These are phyloP conservation scores for Doryteuthis pealeii DNA, from an alignment of 1,140 invertebrate species.

Conservation along the genomic window DNA sequence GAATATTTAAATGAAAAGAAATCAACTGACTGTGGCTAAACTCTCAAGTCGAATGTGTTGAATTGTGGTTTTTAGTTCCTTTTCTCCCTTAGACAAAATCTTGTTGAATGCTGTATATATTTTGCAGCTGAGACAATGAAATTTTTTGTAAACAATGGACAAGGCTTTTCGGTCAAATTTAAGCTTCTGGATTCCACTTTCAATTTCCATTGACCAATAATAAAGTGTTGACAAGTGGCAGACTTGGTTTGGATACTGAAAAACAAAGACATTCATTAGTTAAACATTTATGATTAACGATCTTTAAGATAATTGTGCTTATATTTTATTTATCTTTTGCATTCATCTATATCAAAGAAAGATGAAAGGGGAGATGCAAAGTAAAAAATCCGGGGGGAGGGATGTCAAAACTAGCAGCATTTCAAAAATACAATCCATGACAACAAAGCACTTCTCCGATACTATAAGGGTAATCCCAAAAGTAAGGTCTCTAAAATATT, in stretches of 20 bases:
- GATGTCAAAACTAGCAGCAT: no score
- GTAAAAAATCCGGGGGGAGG: no score
- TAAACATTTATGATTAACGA: no score
- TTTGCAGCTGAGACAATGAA: neutral
- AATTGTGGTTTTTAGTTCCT: neutral
- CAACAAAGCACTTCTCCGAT: no score
- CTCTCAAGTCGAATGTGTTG: neutral
- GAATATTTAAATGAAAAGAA: no score
- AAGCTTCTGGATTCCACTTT: constrained; percentile 51
- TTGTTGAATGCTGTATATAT: neutral
- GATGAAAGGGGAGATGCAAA: no score
- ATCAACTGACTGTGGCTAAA: neutral
- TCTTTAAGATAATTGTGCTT: no score
- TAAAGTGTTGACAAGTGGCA: constrained; percentile 55
- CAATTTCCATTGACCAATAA: constrained; percentile 59
- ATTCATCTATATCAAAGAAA: no score
- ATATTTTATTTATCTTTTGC: no score
- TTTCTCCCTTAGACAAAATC: neutral
- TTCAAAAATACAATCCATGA: no score
- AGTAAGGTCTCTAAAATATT: no score
- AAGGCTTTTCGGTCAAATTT: constrained; percentile 58
- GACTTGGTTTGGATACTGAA: constrained; percentile 58
- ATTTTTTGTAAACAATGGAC: constrained; percentile 19
- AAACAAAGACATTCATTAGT: constrained; percentile 8
- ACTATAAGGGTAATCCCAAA: no score